These are phyloP conservation scores for Centropus unirufus DNA, from an alignment of 2,113 vertebrate genomes.

Conservation along the genomic window DNA sequence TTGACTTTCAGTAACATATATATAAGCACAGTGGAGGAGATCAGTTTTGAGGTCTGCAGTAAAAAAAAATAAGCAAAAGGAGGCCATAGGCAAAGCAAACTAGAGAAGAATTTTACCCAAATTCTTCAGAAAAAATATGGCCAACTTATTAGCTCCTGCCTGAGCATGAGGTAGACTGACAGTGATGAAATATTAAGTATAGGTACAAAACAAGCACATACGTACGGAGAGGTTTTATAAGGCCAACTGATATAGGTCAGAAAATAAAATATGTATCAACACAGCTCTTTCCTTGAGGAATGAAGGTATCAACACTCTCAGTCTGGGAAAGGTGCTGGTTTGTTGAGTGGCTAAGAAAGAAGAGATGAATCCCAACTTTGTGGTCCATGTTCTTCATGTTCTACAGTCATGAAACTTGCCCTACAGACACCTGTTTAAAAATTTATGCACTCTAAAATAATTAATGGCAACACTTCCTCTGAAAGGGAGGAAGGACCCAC, in stretches of 20 bases:
- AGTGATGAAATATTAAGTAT: rapidly evolving
- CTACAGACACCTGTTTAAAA: background rate
- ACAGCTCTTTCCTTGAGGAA: background rate
- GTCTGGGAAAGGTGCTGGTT: background rate
- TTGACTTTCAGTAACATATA: slow-evolving; percentile 51
- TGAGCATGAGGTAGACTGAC: background rate
- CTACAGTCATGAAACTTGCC: background rate
- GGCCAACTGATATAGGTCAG: rapidly evolving
- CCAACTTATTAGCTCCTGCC: background rate
- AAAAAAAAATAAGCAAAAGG: slow-evolving; percentile 2
- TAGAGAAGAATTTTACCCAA: background rate
- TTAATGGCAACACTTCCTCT: too few species aligned
- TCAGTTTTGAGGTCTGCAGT: background rate
- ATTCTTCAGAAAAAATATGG: background rate
- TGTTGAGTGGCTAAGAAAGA: background rate
- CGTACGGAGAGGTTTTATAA: background rate
- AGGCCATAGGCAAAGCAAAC: background rate
- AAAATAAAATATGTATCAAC: background rate
- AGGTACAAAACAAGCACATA: rapidly evolving
- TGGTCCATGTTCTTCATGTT: rapidly evolving
- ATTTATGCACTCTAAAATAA: background rate
- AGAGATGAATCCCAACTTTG: background rate
- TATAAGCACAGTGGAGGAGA: background rate
- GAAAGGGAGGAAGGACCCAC: too few species aligned
- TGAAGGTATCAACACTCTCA: background rate